These are phyloP conservation scores for Entelurus aequoreus DNA, from an alignment of 2,113 vertebrate genomes.

Conservation along the genomic window DNA sequence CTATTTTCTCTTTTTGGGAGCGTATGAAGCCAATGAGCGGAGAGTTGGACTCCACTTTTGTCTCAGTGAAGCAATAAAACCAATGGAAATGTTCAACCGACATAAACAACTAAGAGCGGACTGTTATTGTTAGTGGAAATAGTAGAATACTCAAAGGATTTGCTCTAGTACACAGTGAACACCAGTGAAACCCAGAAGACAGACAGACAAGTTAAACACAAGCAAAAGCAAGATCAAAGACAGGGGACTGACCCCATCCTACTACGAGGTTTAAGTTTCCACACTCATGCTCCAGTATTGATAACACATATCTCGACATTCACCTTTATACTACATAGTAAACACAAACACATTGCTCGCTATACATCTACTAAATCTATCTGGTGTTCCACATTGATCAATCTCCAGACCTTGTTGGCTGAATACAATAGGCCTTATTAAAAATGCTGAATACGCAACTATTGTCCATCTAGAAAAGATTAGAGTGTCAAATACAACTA, in stretches of 20 bases:
- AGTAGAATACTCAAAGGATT: constrained; percentile 30
- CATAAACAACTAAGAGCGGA: constrained; percentile 40
- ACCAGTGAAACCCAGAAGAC: constrained; percentile 24
- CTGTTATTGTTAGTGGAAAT: constrained; percentile 48
- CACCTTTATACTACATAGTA: neutral
- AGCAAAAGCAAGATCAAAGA: constrained; percentile 20
- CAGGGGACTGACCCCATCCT: constrained; percentile 23
- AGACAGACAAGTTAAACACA: constrained; percentile 1
- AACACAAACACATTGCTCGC: neutral
- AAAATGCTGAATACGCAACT: no score
- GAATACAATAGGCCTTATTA: no score
- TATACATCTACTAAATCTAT: neutral
- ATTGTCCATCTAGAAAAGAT: neutral
- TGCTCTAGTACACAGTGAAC: constrained; percentile 13
- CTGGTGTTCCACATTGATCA: neutral
- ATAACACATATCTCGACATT: constrained; percentile 14
- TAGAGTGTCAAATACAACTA: no score
- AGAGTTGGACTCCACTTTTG: constrained; percentile 25
- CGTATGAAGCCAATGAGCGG: constrained; percentile 1
- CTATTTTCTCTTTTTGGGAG: constrained; percentile 16
- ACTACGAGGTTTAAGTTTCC: constrained; percentile 19
- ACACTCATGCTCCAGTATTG: constrained; percentile 12
- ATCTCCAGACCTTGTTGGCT: no score
- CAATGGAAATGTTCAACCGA: constrained; percentile 34
- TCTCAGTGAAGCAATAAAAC: constrained; percentile 17